Conservation (phyloP, 2,888 invertebrate species). For the Platypus cylindrus region DNA sequence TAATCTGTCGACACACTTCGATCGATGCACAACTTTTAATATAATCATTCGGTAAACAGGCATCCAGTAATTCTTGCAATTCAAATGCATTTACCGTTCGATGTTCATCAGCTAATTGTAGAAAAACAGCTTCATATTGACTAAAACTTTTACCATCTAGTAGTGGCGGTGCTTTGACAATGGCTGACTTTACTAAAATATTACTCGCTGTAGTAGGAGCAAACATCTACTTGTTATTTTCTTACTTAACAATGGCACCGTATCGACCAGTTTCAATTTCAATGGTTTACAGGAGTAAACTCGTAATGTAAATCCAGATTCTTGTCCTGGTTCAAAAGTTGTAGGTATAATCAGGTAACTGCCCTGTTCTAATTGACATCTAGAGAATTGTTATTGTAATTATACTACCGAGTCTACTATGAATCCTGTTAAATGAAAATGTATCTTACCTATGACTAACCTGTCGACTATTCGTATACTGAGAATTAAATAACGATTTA, state of each 20-base stretch:
- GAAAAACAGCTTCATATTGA: constrained; percentile 81
- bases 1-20: constrained; percentile 83
- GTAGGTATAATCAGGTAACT: constrained; percentile 79
- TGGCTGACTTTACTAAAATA: constrained; percentile 45
- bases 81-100: constrained; percentile 83
- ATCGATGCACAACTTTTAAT: constrained; percentile 88
- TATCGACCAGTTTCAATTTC: constrained; percentile 61
- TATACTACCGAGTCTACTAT: neutral
- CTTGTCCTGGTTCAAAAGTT: constrained; percentile 82
- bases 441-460: constrained; percentile 37
- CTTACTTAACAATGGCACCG: constrained; percentile 47
- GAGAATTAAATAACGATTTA: constrained; percentile 77
- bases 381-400: constrained; percentile 22
- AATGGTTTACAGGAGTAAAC: constrained; percentile 67
- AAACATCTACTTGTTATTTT: neutral
- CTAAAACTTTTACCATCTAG: constrained; percentile 60
- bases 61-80: constrained; percentile 77
- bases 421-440: neutral
- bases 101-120: constrained; percentile 83
- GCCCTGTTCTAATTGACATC: constrained; percentile 28
- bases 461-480: constrained; percentile 85
- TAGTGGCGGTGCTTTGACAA: constrained; percentile 61
- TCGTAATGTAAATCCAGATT: constrained; percentile 75
- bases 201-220: neutral
- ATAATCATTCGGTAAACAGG: constrained; percentile 85